phyloP scores from a whole-genome alignment of 2,113 vertebrate genomes.

The Scophthalmus maximus region DNA sequence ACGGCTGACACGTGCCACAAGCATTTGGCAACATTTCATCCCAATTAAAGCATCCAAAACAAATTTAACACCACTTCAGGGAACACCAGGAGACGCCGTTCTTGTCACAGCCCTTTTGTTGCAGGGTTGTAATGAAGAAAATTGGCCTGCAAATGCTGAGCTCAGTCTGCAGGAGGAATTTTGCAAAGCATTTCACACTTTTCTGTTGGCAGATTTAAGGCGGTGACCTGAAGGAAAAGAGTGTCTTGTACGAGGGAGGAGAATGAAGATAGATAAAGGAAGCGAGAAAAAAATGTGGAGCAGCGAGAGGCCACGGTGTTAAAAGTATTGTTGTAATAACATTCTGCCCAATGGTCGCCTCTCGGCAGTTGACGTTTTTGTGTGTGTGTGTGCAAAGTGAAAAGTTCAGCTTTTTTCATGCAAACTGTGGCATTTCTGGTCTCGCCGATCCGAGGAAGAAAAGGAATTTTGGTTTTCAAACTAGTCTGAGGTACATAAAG shows the following conservation, averaged over 20 bases:
- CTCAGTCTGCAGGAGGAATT: neutral
- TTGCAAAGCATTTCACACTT: neutral
- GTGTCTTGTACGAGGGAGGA: neutral
- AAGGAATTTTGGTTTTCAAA: neutral
- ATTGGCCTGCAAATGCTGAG: constrained; percentile 9
- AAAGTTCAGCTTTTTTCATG: neutral
- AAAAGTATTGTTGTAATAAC: constrained; percentile 18
- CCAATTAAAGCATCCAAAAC: constrained; percentile 28
- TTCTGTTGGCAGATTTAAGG: neutral
- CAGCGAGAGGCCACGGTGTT: neutral
- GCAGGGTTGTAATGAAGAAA: constrained; percentile 18
- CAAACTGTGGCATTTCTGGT: constrained; percentile 2
- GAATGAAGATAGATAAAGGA: constrained; percentile 16
- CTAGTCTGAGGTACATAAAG: neutral
- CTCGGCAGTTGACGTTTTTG: too few species aligned
- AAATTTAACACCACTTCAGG: constrained; percentile 18
- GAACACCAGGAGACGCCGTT: neutral
- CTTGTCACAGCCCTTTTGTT: constrained; percentile 16
- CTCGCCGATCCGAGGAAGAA: neutral
- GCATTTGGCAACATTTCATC: constrained; percentile 1
- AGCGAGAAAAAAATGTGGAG: neutral
- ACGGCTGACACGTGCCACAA: neutral
- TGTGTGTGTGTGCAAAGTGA: too few species aligned
- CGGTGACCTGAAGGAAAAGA: neutral
- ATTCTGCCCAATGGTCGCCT: constrained; percentile 1